Evolutionary conservation across 92 coral and sea anemone species (phyloP), one percentile per base, ranked within the genome.

Genomic region (Epizoanthus ramosus): DNA sequence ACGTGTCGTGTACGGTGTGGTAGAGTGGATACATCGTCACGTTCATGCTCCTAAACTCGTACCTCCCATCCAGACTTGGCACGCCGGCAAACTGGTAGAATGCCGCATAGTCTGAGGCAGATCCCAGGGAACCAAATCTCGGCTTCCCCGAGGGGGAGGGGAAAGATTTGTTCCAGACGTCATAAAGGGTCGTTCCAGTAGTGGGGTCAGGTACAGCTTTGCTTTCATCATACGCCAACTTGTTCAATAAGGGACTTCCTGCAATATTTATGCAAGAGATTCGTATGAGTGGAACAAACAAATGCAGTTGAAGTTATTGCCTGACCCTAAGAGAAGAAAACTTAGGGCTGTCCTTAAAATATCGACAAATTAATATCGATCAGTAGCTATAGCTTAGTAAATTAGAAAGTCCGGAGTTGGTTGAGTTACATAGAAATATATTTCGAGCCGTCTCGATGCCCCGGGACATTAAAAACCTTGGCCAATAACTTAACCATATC

Each of bases 1-100:
- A 94, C 4, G 98, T 94, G 63, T 94, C 98, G 63, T 94, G 96
- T 9, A 89, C 92, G 6, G 98, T 74, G 75, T 94, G 98, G 33
- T 92, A 92, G 70, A 94, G 94, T 53, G 98, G 96, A 45, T 85
- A 84, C 28, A 77, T 81, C 18, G 68, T 73, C 22, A 77, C 83
- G 14, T 73, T 73, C 84, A 61, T 80, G 31, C 91, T 86, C 18
- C 52, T 64, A 35, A 92, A 92, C 37, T 21, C 60, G 71, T 94
- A 94, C 8, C 83, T 77, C 23, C 94, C 41, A 52, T 94, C 98
- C 14, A 94, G 59, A 65, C 91, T 74, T 12, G 98, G 97, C 2
- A 94, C 94, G 5, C 98, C 98, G 33, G 89, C 77, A 74, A 87
- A 80, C 73, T 81, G 86, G 64, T 81, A 82, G 54, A 80, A 81